Conservation (phyloP, 1,140 invertebrate genomes). For the Drosophila arizonae region DNA sequence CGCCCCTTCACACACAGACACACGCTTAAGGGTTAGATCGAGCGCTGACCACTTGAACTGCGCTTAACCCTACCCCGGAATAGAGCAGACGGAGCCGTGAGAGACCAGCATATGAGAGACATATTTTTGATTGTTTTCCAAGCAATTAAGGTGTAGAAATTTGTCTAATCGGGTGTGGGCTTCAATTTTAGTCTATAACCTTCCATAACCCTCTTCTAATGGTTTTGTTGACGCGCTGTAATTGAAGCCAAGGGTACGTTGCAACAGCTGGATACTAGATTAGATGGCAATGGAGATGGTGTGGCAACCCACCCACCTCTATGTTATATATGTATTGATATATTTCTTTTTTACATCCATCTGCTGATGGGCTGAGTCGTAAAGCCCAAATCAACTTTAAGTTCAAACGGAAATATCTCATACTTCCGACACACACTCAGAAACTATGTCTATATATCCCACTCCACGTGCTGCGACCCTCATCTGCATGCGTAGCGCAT, state of each 20-base stretch:
- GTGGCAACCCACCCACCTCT: not conserved
- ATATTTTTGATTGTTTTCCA: constrained; percentile 51
- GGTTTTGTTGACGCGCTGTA: constrained; percentile 43
- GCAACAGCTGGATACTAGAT: constrained; percentile 35
- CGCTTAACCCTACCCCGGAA: constrained; percentile 28
- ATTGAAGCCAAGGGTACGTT: constrained; percentile 37
- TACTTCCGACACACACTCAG: constrained; percentile 1
- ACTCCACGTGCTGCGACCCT: constrained; percentile 20
- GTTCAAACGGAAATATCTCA: constrained; percentile 26
- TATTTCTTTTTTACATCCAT: not conserved
- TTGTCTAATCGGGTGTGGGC: constrained; percentile 51
- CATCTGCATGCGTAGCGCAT: constrained; percentile 60
- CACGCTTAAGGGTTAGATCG: constrained; percentile 32
- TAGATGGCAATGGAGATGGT: not conserved
- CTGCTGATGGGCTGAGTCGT: not conserved
- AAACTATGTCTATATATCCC: constrained; percentile 3
- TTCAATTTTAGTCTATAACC: not conserved
- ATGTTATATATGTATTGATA: not conserved
- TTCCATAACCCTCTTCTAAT: constrained; percentile 13
- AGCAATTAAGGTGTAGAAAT: constrained; percentile 65
- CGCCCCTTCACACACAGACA: constrained; percentile 6
- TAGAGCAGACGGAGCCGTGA: constrained; percentile 5
- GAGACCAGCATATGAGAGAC: constrained; percentile 57
- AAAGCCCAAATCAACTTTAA: constrained; percentile 23
- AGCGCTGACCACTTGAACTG: constrained; percentile 54